Conservation (phyloP, 2,888 invertebrate species). For the Odontothrips loti region DNA sequence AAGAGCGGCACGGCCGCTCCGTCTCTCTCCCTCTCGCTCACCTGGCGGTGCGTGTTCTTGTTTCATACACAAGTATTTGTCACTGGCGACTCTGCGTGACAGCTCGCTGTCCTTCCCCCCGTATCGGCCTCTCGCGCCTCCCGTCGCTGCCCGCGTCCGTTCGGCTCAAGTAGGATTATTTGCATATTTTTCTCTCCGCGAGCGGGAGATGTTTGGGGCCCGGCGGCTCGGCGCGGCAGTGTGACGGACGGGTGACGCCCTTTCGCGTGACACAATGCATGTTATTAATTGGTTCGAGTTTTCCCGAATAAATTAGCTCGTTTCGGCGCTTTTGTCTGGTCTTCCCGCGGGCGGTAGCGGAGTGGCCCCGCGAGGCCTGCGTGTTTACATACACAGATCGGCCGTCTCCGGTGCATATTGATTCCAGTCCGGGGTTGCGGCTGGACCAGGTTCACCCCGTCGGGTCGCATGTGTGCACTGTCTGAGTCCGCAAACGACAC, state of each 20-base stretch:
- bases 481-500: no score
- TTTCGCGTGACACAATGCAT: conserved; percentile 2
- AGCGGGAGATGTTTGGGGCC: background rate
- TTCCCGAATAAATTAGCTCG: conserved; percentile 16
- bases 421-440: background rate
- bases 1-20: background rate
- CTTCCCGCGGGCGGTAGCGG: no score
- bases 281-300: conserved; percentile 23
- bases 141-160: background rate
- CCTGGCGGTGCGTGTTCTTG: background rate
- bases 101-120: background rate
- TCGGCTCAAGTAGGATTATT: conserved; percentile 24
- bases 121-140: no score
- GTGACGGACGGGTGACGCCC: conserved; percentile 13
- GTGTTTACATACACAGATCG: conserved; percentile 3
- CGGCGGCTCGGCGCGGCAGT: background rate
- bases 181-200: background rate
- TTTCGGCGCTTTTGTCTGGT: background rate
- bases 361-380: background rate
- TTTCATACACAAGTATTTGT: conserved; percentile 2
- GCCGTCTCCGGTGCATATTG: background rate
- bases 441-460: no score
- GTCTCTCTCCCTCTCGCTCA: no score
- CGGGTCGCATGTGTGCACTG: no score
- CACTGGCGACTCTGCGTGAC: conserved; percentile 7